phyloP scores from a whole-genome alignment of 2,888 invertebrate genomes.

The Rotaria socialis region DNA sequence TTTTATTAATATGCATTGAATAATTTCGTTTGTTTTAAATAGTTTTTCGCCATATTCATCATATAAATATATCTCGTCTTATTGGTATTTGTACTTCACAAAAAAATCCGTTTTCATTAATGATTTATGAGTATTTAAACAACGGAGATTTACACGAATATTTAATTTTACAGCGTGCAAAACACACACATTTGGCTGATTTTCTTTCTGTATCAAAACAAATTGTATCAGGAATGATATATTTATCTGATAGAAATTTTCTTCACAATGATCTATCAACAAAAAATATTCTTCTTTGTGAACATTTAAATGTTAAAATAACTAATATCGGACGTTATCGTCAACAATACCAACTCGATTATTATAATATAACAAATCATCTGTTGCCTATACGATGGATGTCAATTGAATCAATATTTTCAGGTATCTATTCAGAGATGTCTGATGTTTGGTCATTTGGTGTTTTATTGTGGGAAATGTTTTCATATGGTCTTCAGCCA shows the following conservation, averaged over 20 bases:
- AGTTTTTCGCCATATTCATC: conserved; percentile 5
- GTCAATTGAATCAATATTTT: conserved; percentile 37
- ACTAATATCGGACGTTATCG: conserved; percentile 67
- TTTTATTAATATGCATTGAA: background rate
- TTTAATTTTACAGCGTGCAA: conserved; percentile 59
- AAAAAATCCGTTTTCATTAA: conserved; percentile 54
- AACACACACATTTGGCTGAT: conserved; percentile 62
- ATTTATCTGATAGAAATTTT: conserved; percentile 73
- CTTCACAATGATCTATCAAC: conserved; percentile 93
- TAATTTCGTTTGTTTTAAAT: background rate
- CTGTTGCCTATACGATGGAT: conserved; percentile 44
- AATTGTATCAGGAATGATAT: conserved; percentile 62
- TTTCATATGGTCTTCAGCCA: conserved; percentile 39
- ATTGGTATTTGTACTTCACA: background rate
- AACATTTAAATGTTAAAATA: conserved; percentile 88
- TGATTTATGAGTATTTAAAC: conserved; percentile 94
- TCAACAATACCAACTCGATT: conserved; percentile 72
- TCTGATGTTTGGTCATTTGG: conserved; percentile 46
- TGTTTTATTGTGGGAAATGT: conserved; percentile 46
- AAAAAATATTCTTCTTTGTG: conserved; percentile 89
- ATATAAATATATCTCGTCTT: conserved; percentile 18
- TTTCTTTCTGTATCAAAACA: conserved; percentile 78
- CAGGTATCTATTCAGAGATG: conserved; percentile 25
- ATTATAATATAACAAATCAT: conserved; percentile 43
- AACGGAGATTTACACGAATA: conserved; percentile 93